Conservation (phyloP, 2,113 vertebrate species). For the Myocastor coypus region DNA sequence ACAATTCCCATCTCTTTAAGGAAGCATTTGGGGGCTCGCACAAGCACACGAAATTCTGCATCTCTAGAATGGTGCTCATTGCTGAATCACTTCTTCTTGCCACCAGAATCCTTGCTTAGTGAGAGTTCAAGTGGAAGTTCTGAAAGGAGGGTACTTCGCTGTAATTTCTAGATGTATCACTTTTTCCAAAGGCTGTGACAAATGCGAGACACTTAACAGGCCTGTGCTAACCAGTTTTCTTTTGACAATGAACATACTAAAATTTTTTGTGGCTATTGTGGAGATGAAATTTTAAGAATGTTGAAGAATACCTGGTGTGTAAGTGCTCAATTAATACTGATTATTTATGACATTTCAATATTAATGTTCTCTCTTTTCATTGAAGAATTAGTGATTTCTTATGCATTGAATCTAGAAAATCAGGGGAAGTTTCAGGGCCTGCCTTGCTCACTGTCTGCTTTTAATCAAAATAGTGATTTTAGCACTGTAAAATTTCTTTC, state of each 20-base stretch:
- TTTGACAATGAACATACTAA: neutral
- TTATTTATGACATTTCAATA: neutral
- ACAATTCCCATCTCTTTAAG: neutral
- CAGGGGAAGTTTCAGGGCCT: neutral
- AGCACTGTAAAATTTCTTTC: conserved; percentile 1
- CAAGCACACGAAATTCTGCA: neutral
- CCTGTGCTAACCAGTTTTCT: neutral
- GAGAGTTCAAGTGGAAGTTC: neutral
- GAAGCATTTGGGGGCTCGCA: neutral
- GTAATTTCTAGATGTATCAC: neutral
- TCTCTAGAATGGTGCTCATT: neutral
- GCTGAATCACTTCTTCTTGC: neutral
- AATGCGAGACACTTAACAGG: neutral
- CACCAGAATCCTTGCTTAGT: neutral
- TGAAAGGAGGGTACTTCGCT: neutral
- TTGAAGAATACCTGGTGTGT: neutral
- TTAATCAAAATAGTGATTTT: neutral
- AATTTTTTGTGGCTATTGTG: neutral
- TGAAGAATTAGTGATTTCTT: neutral
- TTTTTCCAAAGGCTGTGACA: neutral
- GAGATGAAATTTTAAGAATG: neutral
- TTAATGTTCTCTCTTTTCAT: neutral
- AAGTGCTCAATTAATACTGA: neutral
- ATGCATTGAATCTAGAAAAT: neutral
- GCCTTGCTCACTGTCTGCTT: neutral